Percentiles rank a stretch among this genome's conserved stretches.
Evolutionary conservation across 1,140 invertebrate species (phyloP).

Genomic region (Penaeus chinensis): DNA sequence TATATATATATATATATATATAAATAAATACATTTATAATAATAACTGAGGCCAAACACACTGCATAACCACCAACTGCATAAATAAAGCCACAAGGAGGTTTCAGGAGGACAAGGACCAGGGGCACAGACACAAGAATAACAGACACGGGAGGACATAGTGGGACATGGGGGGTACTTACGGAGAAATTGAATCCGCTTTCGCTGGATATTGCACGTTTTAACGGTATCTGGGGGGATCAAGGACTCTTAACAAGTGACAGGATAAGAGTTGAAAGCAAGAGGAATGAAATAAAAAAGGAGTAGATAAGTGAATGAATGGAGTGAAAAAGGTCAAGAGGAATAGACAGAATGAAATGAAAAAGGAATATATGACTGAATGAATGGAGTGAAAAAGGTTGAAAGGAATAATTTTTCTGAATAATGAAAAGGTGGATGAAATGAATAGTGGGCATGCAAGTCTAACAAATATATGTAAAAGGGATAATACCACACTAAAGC

Average conservation of each 20-base stretch:
- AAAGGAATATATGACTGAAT: not conserved
- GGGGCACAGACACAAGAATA: not conserved
- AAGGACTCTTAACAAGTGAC: conserved; percentile 4
- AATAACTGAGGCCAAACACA: too few relatives aligned
- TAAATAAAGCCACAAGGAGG: conserved; percentile 2
- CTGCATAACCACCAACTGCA: not conserved
- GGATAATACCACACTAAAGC: too few relatives aligned
- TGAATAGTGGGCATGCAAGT: too few relatives aligned
- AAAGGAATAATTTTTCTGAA: too few relatives aligned
- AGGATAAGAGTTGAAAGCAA: not conserved
- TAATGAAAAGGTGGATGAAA: too few relatives aligned
- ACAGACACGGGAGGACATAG: not conserved
- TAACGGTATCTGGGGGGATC: conserved; percentile 48
- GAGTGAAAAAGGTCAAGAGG: not conserved
- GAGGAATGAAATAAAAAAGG: not conserved
- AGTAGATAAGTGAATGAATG: not conserved
- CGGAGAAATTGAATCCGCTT: conserved; percentile 47
- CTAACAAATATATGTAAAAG: too few relatives aligned
- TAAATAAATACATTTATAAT: too few relatives aligned
- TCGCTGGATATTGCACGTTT: conserved; percentile 43
- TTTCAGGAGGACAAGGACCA: not conserved
- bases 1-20: too few relatives aligned
- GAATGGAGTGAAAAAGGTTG: not conserved
- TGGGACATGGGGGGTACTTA: conserved; percentile 31
- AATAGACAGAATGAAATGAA: not conserved